Percentiles rank a stretch among this genome's conserved stretches.
These are phyloP conservation scores for Mesitornis unicolor DNA, from an alignment of 2,113 vertebrate genomes.

Conservation along the genomic window DNA sequence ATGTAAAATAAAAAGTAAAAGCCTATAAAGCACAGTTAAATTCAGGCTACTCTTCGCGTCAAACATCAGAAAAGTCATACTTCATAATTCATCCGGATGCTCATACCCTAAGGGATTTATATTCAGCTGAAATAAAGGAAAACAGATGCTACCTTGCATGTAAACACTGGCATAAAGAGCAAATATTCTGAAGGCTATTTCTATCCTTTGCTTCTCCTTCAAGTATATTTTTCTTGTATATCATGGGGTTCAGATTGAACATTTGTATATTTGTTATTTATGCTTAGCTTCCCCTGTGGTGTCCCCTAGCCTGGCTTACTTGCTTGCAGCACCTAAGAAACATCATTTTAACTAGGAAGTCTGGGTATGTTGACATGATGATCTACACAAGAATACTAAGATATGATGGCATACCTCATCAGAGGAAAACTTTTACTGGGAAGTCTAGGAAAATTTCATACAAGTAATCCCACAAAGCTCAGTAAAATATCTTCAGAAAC, in stretches of 20 bases:
- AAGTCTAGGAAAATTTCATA: not conserved
- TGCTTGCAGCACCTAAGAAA: not conserved
- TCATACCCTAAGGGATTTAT: not conserved
- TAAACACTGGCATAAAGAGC: not conserved
- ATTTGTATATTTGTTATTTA: not conserved
- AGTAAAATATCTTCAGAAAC: not conserved
- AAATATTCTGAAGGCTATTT: not conserved
- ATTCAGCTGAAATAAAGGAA: not conserved
- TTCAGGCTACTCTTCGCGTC: not conserved
- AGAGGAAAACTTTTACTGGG: not conserved
- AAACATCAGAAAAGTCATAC: not conserved
- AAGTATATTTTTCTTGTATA: not conserved
- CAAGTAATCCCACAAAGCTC: not conserved
- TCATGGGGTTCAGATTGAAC: not conserved
- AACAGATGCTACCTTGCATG: not conserved
- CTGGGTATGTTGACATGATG: not conserved
- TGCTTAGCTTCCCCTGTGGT: not conserved
- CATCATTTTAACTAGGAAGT: too few species aligned
- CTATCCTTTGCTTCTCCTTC: not conserved
- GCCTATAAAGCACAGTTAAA: not conserved
- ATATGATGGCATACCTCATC: not conserved
- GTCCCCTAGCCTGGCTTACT: not conserved
- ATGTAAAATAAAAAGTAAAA: not conserved
- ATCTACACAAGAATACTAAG: not conserved
- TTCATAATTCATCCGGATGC: not conserved